phyloP scores from a whole-genome alignment of 2,797 vertebrate genomes.

The Macrochelys suwanniensis region DNA sequence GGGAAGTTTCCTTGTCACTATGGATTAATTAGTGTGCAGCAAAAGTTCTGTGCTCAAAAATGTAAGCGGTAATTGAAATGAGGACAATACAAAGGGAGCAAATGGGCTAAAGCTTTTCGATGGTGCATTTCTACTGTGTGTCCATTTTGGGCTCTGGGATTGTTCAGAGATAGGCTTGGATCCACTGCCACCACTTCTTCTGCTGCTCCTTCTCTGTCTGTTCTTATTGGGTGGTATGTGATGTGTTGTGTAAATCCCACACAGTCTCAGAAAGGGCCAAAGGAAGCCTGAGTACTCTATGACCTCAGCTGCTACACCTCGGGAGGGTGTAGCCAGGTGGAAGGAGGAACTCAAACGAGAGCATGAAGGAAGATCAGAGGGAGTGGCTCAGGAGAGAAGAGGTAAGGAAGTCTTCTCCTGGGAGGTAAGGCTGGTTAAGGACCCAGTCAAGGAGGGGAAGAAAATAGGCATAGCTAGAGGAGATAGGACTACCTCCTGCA shows the following conservation, averaged over 20 bases:
- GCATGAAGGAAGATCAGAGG: not conserved
- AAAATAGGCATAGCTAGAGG: not conserved
- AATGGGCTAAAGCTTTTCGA: slow-evolving; percentile 9
- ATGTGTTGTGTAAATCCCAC: not conserved
- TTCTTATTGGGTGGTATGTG: not conserved
- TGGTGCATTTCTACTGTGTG: slow-evolving; percentile 1
- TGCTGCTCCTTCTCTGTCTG: not conserved
- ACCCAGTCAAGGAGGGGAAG: not conserved
- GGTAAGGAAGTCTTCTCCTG: not conserved
- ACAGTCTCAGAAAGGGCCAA: not conserved
- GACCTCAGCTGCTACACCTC: not conserved
- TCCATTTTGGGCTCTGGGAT: not conserved
- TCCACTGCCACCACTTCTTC: not conserved
- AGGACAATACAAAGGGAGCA: slow-evolving; percentile 46
- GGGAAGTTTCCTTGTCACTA: slow-evolving; percentile 39
- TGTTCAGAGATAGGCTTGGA: not conserved
- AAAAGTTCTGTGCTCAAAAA: slow-evolving; percentile 22
- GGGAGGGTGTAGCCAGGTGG: not conserved
- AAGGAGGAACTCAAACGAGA: not conserved
- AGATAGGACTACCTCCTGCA: not conserved
- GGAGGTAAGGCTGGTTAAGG: not conserved
- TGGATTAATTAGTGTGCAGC: slow-evolving; percentile 45
- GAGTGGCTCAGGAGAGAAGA: not conserved
- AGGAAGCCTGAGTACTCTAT: not conserved
- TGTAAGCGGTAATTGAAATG: slow-evolving; percentile 7